phyloP scores from a whole-genome alignment of 2,888 invertebrate genomes.

The Punctoribates punctum region DNA sequence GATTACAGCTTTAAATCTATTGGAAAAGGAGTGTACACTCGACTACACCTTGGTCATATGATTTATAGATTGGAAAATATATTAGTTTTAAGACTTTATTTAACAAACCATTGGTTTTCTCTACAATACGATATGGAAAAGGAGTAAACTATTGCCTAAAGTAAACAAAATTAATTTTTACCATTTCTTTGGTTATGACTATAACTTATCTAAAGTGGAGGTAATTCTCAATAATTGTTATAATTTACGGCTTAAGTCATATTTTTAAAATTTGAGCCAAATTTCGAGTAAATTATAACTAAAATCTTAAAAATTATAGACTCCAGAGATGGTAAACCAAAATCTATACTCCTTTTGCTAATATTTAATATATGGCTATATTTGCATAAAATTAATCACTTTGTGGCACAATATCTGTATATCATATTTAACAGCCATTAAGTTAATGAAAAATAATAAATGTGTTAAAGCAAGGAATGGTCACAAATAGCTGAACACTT shows the following conservation, averaged over 20 bases:
- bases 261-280: no score
- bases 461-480: not conserved
- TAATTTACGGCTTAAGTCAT: not conserved
- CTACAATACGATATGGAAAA: not conserved
- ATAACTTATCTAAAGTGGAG: not conserved
- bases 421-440: conserved; percentile 5
- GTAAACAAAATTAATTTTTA: conserved; percentile 18
- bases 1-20: no score
- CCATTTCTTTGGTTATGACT: not conserved
- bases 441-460: conserved; percentile 31
- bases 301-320: no score
- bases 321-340: no score
- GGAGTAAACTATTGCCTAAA: conserved; percentile 10
- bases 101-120: conserved; percentile 7
- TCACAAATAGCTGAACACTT: not conserved
- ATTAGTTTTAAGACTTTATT: not conserved
- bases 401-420: conserved; percentile 3
- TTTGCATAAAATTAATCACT: not conserved
- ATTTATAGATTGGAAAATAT: no score
- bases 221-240: not conserved
- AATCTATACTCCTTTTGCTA: not conserved
- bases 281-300: no score
- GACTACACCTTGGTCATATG: not conserved
- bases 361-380: not conserved
- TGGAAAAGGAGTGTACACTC: no score